Conservation (phyloP, 2,888 invertebrate species). For the Agrenia bidenticulata region DNA sequence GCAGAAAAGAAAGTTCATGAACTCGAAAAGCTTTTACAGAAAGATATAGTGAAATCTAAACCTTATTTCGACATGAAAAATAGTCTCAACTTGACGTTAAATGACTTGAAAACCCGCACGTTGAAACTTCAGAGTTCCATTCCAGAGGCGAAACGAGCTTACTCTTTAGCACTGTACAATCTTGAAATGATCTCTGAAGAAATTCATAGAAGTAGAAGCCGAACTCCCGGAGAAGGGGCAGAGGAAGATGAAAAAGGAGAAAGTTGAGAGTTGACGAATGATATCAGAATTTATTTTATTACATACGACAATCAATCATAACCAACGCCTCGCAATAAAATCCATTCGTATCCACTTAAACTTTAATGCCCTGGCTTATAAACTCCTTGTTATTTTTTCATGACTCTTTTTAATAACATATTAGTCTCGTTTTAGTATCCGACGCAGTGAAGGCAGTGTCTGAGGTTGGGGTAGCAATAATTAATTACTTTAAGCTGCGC, state of each 20-base stretch:
- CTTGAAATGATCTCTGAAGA: conserved; percentile 90
- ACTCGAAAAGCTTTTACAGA: conserved; percentile 77
- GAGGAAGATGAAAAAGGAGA: conserved; percentile 55
- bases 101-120: conserved; percentile 80
- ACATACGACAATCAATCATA: conserved; percentile 22
- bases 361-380: conserved; percentile 7
- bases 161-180: conserved; percentile 77
- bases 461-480: conserved; percentile 13
- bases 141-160: conserved; percentile 74
- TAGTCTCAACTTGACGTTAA: conserved; percentile 79
- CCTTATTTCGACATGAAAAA: conserved; percentile 89
- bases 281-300: conserved; percentile 21
- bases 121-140: conserved; percentile 78
- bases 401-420: conserved; percentile 12
- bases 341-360: conserved; percentile 10
- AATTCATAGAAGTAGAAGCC: conserved; percentile 71
- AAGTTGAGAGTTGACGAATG: conserved; percentile 17
- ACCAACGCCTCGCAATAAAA: conserved; percentile 14
- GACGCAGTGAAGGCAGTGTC: conserved; percentile 8
- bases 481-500: conserved; percentile 15
- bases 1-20: conserved; percentile 78
- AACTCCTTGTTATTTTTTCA: neutral
- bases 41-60: conserved; percentile 80
- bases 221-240: conserved; percentile 60
- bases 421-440: conserved; percentile 21